Evolutionary conservation across 2,113 vertebrate species (phyloP), one percentile per base, ranked within the genome.

Genomic region (Hypocryptadius cinnamomeus): DNA sequence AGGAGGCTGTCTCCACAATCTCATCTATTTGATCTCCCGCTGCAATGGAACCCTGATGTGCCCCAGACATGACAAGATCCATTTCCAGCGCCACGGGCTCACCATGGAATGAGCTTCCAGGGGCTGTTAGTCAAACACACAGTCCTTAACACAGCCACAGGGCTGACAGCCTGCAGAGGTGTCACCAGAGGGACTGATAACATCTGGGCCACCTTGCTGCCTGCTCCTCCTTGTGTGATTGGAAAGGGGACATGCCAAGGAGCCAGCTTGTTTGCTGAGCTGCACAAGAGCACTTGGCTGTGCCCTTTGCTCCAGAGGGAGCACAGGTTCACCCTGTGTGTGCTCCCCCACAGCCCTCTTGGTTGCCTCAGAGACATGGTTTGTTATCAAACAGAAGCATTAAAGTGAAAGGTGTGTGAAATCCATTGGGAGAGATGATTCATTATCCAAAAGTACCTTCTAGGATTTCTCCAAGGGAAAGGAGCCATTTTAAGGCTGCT

Each of bases 41-140:
- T 57, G 20, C 16, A 48, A 14, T 22, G 15, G 60, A 78, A 28
- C 13, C 13, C 22, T 77, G 37, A 60, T 6, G 45, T 69, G 72
- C 51, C 63, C 42, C 77, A 44, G 19, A 37, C 51, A 56, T 2
- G 22, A 50, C 0, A 5, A 86, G 24, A 48, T 69, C 77, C 68
- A 6, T 19, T 72, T 64, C 37, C 64, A 48, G 4, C 0, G 0
- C 45, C 53, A 8, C 1, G 5, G 48, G 35, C 56, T 8, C 13
- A 28, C n/a, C 42, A 40, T 16, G 9, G n/a, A 33, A 71, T 56
- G 35, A 63, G 22, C 31, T 80, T 65, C 27, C 19, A 31, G 71
- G 3, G 15, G 24, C 14, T 72, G 53, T 37, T 3, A 37, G 50
- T 56, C 40, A 73, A 87, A 74, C 57, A 47, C 42, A 24, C 0